Base-by-base conservation (phyloP, 2,888 invertebrate genomes). In the Junonia oenone region DNA sequence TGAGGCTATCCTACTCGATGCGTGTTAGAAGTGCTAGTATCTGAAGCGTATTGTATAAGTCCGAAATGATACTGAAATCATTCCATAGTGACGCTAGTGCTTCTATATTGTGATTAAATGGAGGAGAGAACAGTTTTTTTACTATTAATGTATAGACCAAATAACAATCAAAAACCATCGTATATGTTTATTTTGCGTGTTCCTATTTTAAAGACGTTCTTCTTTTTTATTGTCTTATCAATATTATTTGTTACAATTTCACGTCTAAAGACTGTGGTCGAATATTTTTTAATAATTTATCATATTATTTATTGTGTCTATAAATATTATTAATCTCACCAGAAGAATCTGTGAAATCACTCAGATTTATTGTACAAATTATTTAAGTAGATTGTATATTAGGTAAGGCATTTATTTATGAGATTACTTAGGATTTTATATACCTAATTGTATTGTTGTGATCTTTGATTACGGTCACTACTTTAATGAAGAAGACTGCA, bases 291-390 rank as follows among this genome's bases (percentile, higher is more conserved):
- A 75, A 76, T 86, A 83, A 83, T 84, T 85, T 85, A 85, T 84
- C 75, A 76, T 82, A 84, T 83, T 87, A 85, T 87, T 87, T 88
- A 87, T 81, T 81, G 80, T 81, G 75, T 81, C 75, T 83, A 79
- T 83, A 78, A 81, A 79, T 75, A 77, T 79, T 76, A 78, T 77
- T 68, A 76, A 73, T 77, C 70, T 81, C 80, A 77, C 75, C 80
- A 76, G 74, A 72, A 70, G 72, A 64, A 71, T 81, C 78, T 78
- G 81, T 72, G 71, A 64, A 67, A 56, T 49, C 52, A 76, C 77
- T 81, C 83, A 78, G 82, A 81, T 76, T 73, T 75, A 81, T 84
- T 90, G 88, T 90, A 90, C 89, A 90, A 90, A 89, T 87, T 88
- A 84, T 81, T 81, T 83, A 83, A 76, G 67, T 83, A 84, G 75